Evolutionary conservation across 2,888 invertebrate species (phyloP), one percentile per base, ranked within the genome.

Genomic region (Dione juno): DNA sequence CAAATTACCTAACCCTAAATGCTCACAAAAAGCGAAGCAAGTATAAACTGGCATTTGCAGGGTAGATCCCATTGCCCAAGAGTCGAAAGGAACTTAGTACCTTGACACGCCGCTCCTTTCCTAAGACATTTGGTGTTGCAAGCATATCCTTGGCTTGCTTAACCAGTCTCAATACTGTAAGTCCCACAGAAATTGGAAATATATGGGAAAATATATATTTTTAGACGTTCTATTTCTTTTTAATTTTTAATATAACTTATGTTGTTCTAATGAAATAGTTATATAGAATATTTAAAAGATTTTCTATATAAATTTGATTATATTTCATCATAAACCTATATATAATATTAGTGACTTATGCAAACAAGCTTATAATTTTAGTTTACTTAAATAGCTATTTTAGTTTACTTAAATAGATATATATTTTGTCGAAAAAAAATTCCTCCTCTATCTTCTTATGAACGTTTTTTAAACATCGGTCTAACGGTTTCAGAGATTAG

Each of bases 41-140:
- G 70, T 71, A 67, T 69, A 21, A 69, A 61, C 67, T 83, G 84
- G 83, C 83, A 85, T 87, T 87, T 83, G 75, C 74, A 77, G 79
- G 80, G 78, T 76, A 77, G 66, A 64, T 87, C 85, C 88, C 85
- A 87, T 89, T 88, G 84, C 84, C 81, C 81, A 89, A 89, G 76
- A 82, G 83, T 79, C 83, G 89, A 89, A 89, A 88, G 89, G 85
- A 83, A 80, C 77, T 50, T 74, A 74, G 69, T 80, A 81, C 87
- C 89, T 89, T 89, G 90, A 89, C 89, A 87, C 83, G 82, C 80
- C 83, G 82, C 83, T 86, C 89, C 90, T 89, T 89, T 87, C 87
- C 89, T 89, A 89, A 88, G 88, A 88, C 89, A 89, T 89, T 89
- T 79, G 75, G 78, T 80, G 79, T 78, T 79, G 79, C 78, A 81